Conservation (phyloP, 2,888 invertebrate species). For the Sesamia inferens region DNA sequence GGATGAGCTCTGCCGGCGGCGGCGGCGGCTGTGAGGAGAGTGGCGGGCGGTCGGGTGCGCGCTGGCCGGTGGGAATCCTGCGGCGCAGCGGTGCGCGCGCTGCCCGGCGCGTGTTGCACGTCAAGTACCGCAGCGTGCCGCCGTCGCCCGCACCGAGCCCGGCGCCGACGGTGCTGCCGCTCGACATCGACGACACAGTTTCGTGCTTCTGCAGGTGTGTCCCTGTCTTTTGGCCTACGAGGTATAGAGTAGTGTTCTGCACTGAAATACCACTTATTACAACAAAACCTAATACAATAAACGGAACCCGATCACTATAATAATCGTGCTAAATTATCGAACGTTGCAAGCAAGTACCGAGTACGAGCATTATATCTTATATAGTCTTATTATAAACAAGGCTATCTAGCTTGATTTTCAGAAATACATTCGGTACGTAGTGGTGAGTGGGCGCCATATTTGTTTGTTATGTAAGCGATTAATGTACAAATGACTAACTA, state of each 20-base stretch:
- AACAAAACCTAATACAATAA: not conserved
- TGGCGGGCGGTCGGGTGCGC: constrained; percentile 63
- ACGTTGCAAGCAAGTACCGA: not conserved
- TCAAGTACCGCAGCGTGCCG: constrained; percentile 83
- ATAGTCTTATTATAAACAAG: constrained; percentile 10
- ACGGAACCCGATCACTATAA: not conserved
- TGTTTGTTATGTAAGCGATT: constrained; percentile 63
- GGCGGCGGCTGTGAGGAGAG: constrained; percentile 61
- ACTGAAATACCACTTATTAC: constrained; percentile 18
- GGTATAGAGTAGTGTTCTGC: constrained; percentile 39
- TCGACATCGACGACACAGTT: constrained; percentile 93
- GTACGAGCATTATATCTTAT: not conserved
- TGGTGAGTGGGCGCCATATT: constrained; percentile 53
- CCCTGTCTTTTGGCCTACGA: constrained; percentile 45
- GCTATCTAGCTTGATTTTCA: constrained; percentile 10
- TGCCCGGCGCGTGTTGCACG: constrained; percentile 81
- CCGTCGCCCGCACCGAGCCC: constrained; percentile 67
- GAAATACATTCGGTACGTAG: constrained; percentile 28
- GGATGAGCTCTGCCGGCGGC: constrained; percentile 72
- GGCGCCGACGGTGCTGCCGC: constrained; percentile 79
- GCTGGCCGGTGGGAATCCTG: constrained; percentile 82
- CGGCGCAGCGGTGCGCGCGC: constrained; percentile 82
- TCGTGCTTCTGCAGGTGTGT: constrained; percentile 95
- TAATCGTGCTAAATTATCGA: not conserved
- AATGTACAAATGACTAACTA: constrained; percentile 60